Evolutionary conservation across 1,140 invertebrate genomes (phyloP), one percentile per base, ranked within the genome.

Genomic region (Neotoxoptera formosana): DNA sequence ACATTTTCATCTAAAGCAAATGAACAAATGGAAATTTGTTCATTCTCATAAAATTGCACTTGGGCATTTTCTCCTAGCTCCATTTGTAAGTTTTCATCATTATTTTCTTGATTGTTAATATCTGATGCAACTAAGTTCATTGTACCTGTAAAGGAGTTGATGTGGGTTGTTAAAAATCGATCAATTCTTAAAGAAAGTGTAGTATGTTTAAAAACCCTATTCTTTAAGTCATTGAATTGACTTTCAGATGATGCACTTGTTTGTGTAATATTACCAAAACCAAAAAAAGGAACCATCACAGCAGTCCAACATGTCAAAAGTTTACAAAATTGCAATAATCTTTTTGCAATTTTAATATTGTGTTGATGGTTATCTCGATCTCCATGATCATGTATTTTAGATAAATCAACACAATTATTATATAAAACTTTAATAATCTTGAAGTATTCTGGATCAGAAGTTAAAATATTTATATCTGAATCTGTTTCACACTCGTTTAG

Each of bases 281-380:
- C 51, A 60, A 56, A 90, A 41, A 56, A 56, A 53, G 88, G 88
- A 36, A 60, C 11, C 34, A 90, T 90, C 56, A 90, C 34, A 56
- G 88, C 88, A 41, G 88, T 56, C 88, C 88, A 90, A 90, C 88
- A 90, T 56, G 88, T 51, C 23, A 90, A 56, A 56, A 90, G 53
- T 41, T 90, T 90, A 90, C 88, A 90, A 30, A 90, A 90, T 23
- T 90, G n/a, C 17, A 87, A 30, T n/a, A 87, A 48, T 56, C 36
- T 56, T 90, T 90, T 90, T 36, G 51, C 9, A 56, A 90, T 90
- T 36, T 60, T 56, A 25, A 41, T 36, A 60, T 90, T 60, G 23
- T 90, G 23, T 60, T 56, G 51, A 21, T 53, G 47, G 7, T 56
- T 90, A 60, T 90, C 88, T 56, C 36, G 88, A 41, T 90, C 21